Percentiles rank a stretch among this genome's conserved stretches.
phyloP scores from a whole-genome alignment of 2,113 vertebrate genomes.

The Nesospiza acunhae region DNA sequence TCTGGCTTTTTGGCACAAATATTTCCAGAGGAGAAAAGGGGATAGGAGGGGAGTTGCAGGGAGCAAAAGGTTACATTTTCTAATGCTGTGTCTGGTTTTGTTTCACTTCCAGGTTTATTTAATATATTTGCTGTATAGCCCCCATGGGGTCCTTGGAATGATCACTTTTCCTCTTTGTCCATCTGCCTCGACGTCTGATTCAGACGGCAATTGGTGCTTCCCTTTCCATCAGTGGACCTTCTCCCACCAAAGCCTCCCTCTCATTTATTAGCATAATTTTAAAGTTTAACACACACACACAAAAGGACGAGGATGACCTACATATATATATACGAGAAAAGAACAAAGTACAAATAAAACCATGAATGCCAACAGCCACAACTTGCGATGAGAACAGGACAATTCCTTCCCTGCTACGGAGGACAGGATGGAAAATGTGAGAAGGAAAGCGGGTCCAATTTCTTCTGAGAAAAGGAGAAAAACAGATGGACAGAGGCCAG shows the following conservation, averaged over 20 bases:
- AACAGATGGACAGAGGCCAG: not conserved
- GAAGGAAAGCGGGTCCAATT: conserved; percentile 38
- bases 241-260: conserved; percentile 65
- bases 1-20: not conserved
- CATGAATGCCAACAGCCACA: not conserved
- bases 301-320: not conserved
- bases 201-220: conserved; percentile 82
- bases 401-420: conserved; percentile 7
- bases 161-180: conserved; percentile 75
- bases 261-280: conserved; percentile 65
- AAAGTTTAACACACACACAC: conserved; percentile 45
- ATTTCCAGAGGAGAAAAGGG: not conserved
- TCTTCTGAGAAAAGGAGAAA: not conserved
- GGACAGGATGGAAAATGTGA: conserved; percentile 36
- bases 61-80: not conserved
- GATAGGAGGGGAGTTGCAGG: not conserved
- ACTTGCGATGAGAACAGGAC: not conserved
- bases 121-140: conserved; percentile 81
- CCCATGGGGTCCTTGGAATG: conserved; percentile 83
- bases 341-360: conserved; percentile 26
- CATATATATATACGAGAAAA: not conserved
- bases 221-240: conserved; percentile 60
- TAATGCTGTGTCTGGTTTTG: conserved; percentile 16
- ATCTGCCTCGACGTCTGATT: conserved; percentile 77
- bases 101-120: conserved; percentile 78